Conservation (phyloP, 2,888 invertebrate genomes). For the Dolichopus griseipennis region DNA sequence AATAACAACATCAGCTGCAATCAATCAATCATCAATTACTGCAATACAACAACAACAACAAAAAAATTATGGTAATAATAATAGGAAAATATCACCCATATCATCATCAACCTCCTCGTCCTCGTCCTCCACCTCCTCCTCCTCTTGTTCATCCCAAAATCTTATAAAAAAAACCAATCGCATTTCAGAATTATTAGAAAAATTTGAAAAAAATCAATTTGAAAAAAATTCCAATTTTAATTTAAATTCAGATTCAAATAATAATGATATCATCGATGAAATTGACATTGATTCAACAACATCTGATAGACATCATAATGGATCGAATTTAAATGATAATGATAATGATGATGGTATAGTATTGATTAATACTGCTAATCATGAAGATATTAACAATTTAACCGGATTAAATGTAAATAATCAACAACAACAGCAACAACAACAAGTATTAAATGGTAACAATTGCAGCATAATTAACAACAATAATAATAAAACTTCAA, state of each 20-base stretch:
- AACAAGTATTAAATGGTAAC: conserved; percentile 12
- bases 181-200: conserved; percentile 34
- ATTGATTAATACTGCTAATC: neutral
- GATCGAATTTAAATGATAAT: neutral
- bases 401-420: neutral
- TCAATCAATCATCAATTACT: neutral
- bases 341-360: neutral
- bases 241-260: neutral
- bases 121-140: no score
- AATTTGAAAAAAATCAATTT: conserved; percentile 31
- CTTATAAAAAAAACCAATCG: conserved; percentile 22
- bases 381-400: no score
- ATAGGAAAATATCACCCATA: conserved; percentile 9
- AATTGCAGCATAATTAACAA: conserved; percentile 11
- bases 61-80: neutral
- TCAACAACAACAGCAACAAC: no score
- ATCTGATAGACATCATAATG: neutral
- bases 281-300: conserved; percentile 5
- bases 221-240: neutral
- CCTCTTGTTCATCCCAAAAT: neutral
- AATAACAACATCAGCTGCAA: conserved; percentile 16
- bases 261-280: neutral
- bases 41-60: neutral
- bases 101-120: neutral
- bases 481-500: conserved; percentile 2